phyloP scores from a whole-genome alignment of 2,113 vertebrate species.

The Sebastes fasciatus region DNA sequence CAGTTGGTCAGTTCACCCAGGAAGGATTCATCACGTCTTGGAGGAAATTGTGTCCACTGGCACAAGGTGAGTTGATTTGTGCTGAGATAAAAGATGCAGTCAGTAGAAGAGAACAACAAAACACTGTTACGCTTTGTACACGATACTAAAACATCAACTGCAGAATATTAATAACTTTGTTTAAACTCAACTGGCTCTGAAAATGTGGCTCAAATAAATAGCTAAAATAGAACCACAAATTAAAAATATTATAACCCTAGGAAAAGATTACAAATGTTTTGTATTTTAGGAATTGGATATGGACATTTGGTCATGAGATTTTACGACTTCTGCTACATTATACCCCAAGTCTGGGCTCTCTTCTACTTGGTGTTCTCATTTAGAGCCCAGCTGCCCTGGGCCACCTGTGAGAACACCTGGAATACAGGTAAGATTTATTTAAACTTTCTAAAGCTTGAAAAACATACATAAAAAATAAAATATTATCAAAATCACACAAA shows the following conservation, averaged over 20 bases:
- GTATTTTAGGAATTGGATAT: conserved; percentile 85
- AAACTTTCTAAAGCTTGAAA: not conserved
- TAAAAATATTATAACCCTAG: too few species aligned
- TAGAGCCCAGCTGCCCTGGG: conserved; percentile 87
- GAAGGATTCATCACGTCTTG: conserved; percentile 61
- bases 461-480: too few species aligned
- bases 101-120: not conserved
- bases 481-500: too few species aligned
- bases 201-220: too few species aligned
- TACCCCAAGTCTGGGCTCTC: conserved; percentile 90
- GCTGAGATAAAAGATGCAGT: not conserved
- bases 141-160: not conserved
- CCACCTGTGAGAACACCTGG: conserved; percentile 88
- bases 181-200: not conserved
- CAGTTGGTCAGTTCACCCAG: conserved; percentile 61
- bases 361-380: conserved; percentile 91
- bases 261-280: not conserved
- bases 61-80: conserved; percentile 64
- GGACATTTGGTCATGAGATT: conserved; percentile 35
- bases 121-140: not conserved
- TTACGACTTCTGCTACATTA: conserved; percentile 81
- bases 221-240: too few species aligned
- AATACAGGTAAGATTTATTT: conserved; percentile 85
- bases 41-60: conserved; percentile 66
- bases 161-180: not conserved